phyloP scores from a whole-genome alignment of 2,888 invertebrate genomes.

The Crioceris asparagi region DNA sequence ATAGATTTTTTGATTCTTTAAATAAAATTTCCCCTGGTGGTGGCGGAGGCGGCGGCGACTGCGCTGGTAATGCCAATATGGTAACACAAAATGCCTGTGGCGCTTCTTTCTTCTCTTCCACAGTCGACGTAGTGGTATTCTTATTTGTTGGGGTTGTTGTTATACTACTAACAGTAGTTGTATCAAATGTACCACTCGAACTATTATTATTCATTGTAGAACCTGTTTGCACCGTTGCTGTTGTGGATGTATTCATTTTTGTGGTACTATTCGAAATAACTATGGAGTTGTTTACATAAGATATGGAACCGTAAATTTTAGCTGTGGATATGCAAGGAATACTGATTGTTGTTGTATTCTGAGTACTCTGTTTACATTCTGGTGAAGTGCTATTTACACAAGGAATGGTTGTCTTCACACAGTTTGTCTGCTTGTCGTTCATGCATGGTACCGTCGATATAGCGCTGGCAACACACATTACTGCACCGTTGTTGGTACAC shows the following conservation, averaged over 20 bases:
- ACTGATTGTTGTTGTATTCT: constrained; percentile 23
- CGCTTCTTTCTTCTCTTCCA: constrained; percentile 5
- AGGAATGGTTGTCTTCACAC: constrained; percentile 30
- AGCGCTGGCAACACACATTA: constrained; percentile 34
- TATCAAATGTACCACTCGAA: constrained; percentile 5
- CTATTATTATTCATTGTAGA: constrained; percentile 8
- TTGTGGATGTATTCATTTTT: constrained; percentile 11
- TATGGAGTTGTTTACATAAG: constrained; percentile 24
- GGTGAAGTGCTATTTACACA: constrained; percentile 30
- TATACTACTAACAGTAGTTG: constrained; percentile 9
- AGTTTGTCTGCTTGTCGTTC: constrained; percentile 25
- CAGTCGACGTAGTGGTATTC: constrained; percentile 7
- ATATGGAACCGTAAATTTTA: constrained; percentile 24
- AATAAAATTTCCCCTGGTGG: constrained; percentile 24
- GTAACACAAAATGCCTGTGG: constrained; percentile 28
- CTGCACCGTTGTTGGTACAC: constrained; percentile 34
- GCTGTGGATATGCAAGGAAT: constrained; percentile 32
- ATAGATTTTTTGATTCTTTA: constrained; percentile 17
- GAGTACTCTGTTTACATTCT: constrained; percentile 24
- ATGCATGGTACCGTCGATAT: constrained; percentile 30
- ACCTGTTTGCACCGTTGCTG: constrained; percentile 11
- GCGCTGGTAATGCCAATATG: constrained; percentile 27
- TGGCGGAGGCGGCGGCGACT: constrained; percentile 18
- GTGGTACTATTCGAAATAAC: constrained; percentile 13
- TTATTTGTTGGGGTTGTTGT: constrained; percentile 7